Percentiles rank a stretch among this genome's conserved stretches.
phyloP scores from a whole-genome alignment of 2,797 vertebrate genomes.

The Atherinosoma microstoma region DNA sequence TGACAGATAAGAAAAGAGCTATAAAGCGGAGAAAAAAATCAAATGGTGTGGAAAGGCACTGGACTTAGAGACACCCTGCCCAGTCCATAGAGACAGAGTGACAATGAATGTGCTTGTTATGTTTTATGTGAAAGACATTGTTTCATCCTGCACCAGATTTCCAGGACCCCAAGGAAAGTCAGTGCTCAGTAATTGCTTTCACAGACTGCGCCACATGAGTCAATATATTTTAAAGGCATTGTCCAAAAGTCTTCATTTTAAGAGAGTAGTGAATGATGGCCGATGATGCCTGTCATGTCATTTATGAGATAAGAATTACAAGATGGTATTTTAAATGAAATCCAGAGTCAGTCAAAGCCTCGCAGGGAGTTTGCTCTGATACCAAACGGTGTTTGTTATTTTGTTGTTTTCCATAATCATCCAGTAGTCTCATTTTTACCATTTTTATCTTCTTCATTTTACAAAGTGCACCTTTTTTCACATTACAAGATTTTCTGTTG shows the following conservation, averaged over 20 bases:
- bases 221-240: constrained; percentile 69
- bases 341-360: constrained; percentile 45
- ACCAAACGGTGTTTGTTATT: background rate
- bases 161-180: constrained; percentile 60
- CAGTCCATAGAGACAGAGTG: constrained; percentile 54
- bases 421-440: background rate
- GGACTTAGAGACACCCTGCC: constrained; percentile 48
- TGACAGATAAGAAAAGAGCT: constrained; percentile 37
- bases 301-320: constrained; percentile 71
- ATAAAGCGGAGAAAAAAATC: constrained; percentile 19
- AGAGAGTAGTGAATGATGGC: constrained; percentile 63
- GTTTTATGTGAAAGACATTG: constrained; percentile 72
- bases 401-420: background rate
- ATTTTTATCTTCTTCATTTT: constrained; percentile 10
- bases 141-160: constrained; percentile 76
- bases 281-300: constrained; percentile 62
- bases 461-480: constrained; percentile 5
- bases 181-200: constrained; percentile 64
- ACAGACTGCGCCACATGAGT: constrained; percentile 65
- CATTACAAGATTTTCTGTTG: background rate
- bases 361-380: constrained; percentile 1
- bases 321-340: constrained; percentile 56
- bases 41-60: constrained; percentile 45
- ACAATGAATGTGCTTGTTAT: constrained; percentile 72
- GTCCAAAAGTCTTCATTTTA: constrained; percentile 66